Base-by-base conservation (phyloP, 35 echinoderm and acorn worm species). In the Amphiura filiformis region DNA sequence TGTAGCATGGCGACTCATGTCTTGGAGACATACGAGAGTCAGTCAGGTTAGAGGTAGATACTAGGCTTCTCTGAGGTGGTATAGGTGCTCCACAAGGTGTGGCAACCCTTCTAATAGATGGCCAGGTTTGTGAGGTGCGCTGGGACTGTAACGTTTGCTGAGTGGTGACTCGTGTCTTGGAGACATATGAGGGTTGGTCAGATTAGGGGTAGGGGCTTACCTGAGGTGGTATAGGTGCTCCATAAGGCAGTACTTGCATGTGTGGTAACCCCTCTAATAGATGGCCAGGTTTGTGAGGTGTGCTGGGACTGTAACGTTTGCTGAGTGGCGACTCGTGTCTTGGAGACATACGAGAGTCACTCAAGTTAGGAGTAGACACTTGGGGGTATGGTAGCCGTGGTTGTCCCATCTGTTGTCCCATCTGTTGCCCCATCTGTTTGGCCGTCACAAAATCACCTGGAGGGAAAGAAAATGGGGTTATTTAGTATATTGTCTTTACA, bases 301-400 rank as follows among this genome's bases (percentile, higher is more conserved):
- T 56, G n/a, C 36, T 31, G 26, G 75, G 13, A 0, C 56, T 77
- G 75, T 85, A 91, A 33, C 76, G 37, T 31, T 91, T 91, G 14
- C 26, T 41, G n/a, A 79, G 28, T 5, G 88, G 81, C 18, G 80
- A 41, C 82, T 91, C 82, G 61, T 70, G 61, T 75, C 82, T 33
- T 22, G 81, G 89, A 13, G 89, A 85, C 32, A 91, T 77, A 39
- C 82, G 75, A 0, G 76, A 78, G 26, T 91, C 89, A 34, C 79
- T 91, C 18, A 49, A 56, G 56, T 57, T 90, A 0, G 89, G 76
- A 0, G 89, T 78, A 30, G 89, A 70, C 28, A 70, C 61, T n/a
- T 70, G 89, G 0, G 89, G 89, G 38, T 85, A 91, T 13, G 81
- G 81, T 33, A 57, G 38, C 32, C 86, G 86, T 32, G n/a, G 41